Base-by-base conservation (phyloP, 1,140 invertebrate species). In the Cephus cinctus region DNA sequence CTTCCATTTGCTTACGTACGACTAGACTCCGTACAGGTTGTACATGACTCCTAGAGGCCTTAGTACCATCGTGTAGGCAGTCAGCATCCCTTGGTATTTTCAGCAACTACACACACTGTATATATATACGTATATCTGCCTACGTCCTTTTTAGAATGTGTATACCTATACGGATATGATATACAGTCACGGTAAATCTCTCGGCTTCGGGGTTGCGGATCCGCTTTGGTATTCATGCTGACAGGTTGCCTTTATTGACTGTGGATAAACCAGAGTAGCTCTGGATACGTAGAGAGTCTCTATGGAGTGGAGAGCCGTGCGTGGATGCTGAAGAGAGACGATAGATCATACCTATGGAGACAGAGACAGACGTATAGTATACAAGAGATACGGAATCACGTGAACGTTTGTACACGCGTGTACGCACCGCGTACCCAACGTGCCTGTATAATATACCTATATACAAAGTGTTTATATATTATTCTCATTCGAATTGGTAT, bases 201-300 rank as follows among this genome's bases (percentile, higher is more conserved):
- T n/a, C n/a, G n/a, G n/a, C n/a, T n/a, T n/a, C n/a, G n/a, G n/a
- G n/a, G n/a, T n/a, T n/a, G n/a, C n/a, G n/a, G n/a, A n/a, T 50
- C 42, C 50, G 61, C 46, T 62, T 70, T 63, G 65, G 61, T 69
- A 71, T 69, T 69, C 68, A 63, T 59, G 67, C 66, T 63, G 69
- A 71, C 67, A 67, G 59, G 52, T 62, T 59, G 60, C 53, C 63
- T 67, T 69, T 68, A 71, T 72, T 71, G 69, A 69, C 68, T 69
- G 57, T 61, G 61, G 58, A 66, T 71, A 69, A 63, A 65, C 64
- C 55, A 22, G 39, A 23, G 50, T 38, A n/a, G 25, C 41, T 56
- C 15, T 9, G 35, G 2, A 11, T 5, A 16, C 35, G 16, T 15
- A 15, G 34, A n/a, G n/a, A n/a, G n/a, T n/a, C n/a, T n/a, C n/a